phyloP scores from a whole-genome alignment of 2,888 invertebrate species.

The Megastigmus dorsalis region DNA sequence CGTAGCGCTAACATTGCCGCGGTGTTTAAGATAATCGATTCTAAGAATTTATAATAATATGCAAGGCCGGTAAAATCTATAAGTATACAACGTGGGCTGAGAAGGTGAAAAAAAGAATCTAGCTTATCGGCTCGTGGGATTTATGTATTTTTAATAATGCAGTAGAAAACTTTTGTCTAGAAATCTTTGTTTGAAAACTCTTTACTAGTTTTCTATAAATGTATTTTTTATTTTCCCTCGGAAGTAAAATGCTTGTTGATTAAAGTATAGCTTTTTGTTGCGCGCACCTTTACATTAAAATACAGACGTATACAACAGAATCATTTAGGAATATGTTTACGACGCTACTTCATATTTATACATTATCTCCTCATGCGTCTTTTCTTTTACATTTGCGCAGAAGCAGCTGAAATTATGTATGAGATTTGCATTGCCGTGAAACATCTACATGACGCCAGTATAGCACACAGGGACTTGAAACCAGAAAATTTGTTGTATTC shows the following conservation, averaged over 20 bases:
- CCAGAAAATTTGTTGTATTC: slow-evolving; percentile 97
- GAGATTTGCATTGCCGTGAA: slow-evolving; percentile 97
- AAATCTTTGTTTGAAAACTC: neutral
- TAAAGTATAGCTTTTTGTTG: too few species aligned
- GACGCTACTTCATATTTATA: neutral
- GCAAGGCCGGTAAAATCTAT: too few species aligned
- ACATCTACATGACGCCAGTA: slow-evolving; percentile 93
- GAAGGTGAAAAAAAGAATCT: too few species aligned
- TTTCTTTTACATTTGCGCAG: slow-evolving; percentile 75
- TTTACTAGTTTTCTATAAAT: neutral
- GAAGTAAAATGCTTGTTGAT: too few species aligned
- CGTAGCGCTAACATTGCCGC: too few species aligned
- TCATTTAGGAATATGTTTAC: neutral
- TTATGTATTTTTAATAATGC: too few species aligned
- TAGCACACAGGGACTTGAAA: slow-evolving; percentile 98
- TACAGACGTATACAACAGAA: neutral
- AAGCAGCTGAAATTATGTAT: slow-evolving; percentile 95
- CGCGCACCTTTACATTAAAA: too few species aligned
- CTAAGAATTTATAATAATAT: too few species aligned
- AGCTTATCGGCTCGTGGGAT: too few species aligned
- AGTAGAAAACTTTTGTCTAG: neutral
- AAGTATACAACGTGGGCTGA: too few species aligned
- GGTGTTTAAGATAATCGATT: too few species aligned
- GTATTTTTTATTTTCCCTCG: too few species aligned
- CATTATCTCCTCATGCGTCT: neutral